Conservation (phyloP, 2,797 vertebrate species). For the Acrossocheilus fasciatus region DNA sequence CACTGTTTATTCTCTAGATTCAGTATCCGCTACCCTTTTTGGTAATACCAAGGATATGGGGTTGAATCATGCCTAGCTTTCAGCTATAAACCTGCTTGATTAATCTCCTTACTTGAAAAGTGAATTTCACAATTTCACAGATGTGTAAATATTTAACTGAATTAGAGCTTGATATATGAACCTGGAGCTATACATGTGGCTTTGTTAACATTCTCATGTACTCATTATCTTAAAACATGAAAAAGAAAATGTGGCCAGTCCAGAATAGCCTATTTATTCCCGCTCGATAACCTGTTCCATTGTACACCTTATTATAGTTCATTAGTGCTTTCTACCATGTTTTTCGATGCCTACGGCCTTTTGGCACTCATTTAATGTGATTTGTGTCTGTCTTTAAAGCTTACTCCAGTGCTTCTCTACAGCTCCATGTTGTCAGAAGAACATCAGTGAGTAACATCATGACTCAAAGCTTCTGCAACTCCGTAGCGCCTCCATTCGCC, state of each 20-base stretch:
- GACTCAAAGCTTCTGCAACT: constrained; percentile 3
- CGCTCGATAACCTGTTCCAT: not conserved
- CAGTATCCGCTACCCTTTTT: not conserved
- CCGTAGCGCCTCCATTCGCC: not conserved
- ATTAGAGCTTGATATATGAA: not conserved
- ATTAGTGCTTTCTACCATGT: constrained; percentile 2
- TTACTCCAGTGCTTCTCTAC: not conserved
- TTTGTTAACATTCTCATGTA: constrained; percentile 17
- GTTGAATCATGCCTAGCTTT: constrained; percentile 1
- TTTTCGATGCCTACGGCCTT: not conserved
- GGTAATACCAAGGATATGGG: not conserved
- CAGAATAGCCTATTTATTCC: constrained; percentile 10
- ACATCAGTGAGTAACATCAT: constrained; percentile 18
- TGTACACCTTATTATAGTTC: constrained; percentile 30
- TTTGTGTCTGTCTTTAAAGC: not conserved
- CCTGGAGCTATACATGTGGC: not conserved
- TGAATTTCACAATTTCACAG: constrained; percentile 13
- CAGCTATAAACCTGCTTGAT: not conserved
- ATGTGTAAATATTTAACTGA: constrained; percentile 21
- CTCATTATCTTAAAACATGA: constrained; percentile 19
- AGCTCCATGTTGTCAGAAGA: not conserved
- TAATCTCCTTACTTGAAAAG: constrained; percentile 28
- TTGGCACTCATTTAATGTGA: not conserved
- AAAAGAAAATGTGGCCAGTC: not conserved
- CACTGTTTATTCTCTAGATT: constrained; percentile 2